Conservation (phyloP, 2,113 vertebrate species). For the Cygnus atratus region DNA sequence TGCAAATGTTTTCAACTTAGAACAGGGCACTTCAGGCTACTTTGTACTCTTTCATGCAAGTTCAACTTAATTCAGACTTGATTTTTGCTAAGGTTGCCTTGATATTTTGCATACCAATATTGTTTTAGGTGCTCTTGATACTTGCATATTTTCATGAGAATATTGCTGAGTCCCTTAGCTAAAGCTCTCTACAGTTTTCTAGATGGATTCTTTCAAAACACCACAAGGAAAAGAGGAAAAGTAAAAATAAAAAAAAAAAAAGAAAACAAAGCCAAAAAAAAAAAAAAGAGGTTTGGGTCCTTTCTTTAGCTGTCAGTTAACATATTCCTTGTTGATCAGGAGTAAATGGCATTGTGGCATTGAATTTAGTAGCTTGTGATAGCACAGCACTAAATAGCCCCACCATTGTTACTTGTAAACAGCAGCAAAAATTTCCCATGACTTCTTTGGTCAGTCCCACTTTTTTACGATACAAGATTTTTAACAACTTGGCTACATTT, state of each 20-base stretch:
- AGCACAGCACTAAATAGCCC: not conserved
- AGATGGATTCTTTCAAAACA: not conserved
- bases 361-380: not conserved
- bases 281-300: not conserved
- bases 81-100: not conserved
- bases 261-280: not conserved
- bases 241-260: not conserved
- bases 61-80: not conserved
- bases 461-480: not conserved
- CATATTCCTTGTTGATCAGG: not conserved
- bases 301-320: not conserved
- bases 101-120: not conserved
- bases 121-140: not conserved
- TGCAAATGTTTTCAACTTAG: not conserved
- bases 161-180: not conserved
- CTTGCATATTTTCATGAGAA: not conserved
- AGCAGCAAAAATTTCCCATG: not conserved
- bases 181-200: not conserved
- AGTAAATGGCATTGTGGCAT: rapidly evolving
- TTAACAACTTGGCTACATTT: not conserved
- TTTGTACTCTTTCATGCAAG: not conserved
- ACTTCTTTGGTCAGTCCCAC: not conserved
- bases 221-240: not conserved
- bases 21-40: not conserved
- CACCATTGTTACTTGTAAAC: not conserved